A percentile compares a stretch with the other conserved stretches of the same genome.
phyloP scores from a whole-genome alignment of 2,797 vertebrate species.

The Sebastolobus alascanus region DNA sequence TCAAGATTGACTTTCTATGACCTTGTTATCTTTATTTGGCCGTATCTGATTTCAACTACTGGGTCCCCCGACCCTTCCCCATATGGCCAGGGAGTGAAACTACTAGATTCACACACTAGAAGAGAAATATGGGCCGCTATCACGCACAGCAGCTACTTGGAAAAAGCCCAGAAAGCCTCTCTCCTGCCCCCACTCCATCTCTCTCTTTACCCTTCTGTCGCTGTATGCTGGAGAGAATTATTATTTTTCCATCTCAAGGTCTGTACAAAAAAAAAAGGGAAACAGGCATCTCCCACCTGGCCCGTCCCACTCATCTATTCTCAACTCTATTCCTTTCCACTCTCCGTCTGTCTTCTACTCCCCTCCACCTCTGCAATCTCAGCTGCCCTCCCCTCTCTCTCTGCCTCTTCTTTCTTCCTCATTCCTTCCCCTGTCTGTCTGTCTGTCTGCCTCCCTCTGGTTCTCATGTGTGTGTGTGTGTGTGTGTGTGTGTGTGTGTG shows the following conservation, averaged over 20 bases:
- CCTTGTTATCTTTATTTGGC: conserved; percentile 75
- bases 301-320: conserved; percentile 45
- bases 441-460: conserved; percentile 26
- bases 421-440: conserved; percentile 27
- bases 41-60: conserved; percentile 60
- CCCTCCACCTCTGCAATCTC: conserved; percentile 19
- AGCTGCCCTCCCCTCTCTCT: conserved; percentile 5
- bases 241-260: conserved; percentile 74
- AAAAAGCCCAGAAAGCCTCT: conserved; percentile 61
- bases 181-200: conserved; percentile 25
- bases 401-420: conserved; percentile 23
- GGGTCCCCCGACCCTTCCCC: conserved; percentile 13
- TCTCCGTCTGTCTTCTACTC: conserved; percentile 37
- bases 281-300: conserved; percentile 27
- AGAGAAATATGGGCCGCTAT: conserved; percentile 62
- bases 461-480: background rate
- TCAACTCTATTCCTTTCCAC: conserved; percentile 15
- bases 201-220: conserved; percentile 18
- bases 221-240: conserved; percentile 66
- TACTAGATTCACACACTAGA: conserved; percentile 39
- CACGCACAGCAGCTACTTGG: conserved; percentile 52
- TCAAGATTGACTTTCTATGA: conserved; percentile 60
- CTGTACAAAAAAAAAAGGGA: conserved; percentile 20
- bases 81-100: conserved; percentile 39
- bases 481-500: conserved; percentile 18